phyloP scores from a whole-genome alignment of 2,797 vertebrate genomes.

The Gephyroberyx darwinii region DNA sequence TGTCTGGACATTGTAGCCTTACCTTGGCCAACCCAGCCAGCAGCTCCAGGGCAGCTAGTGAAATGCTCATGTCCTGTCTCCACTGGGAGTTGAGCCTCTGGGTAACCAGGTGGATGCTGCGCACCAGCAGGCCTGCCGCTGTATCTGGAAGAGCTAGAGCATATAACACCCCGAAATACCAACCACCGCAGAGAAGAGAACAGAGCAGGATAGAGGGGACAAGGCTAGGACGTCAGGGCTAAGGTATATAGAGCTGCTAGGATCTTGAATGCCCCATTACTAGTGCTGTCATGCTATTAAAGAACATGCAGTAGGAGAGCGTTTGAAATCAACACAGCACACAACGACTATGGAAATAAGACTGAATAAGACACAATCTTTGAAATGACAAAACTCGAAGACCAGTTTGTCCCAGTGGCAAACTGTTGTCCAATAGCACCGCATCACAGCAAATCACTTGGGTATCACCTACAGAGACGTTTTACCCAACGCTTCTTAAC shows the following conservation, averaged over 20 bases:
- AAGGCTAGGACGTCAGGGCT: constrained; percentile 41
- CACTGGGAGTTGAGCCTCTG: constrained; percentile 95
- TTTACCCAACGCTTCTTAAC: constrained; percentile 80
- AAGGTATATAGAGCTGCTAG: constrained; percentile 16
- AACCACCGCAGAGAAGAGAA: constrained; percentile 87
- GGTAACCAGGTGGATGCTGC: constrained; percentile 96
- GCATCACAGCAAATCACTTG: constrained; percentile 66
- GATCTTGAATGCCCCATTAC: constrained; percentile 19
- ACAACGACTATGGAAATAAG: background rate
- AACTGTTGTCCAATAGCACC: constrained; percentile 37
- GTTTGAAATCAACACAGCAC: constrained; percentile 38
- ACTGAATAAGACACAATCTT: constrained; percentile 1
- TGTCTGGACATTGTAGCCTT: constrained; percentile 43
- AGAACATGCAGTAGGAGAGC: constrained; percentile 54
- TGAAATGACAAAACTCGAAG: background rate
- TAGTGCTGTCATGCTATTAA: constrained; percentile 2
- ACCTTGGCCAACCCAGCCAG: constrained; percentile 96
- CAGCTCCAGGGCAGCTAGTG: constrained; percentile 93
- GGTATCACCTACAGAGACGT: constrained; percentile 75
- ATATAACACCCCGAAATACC: constrained; percentile 86
- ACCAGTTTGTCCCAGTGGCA: background rate
- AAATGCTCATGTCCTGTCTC: constrained; percentile 97
- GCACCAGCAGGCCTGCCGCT: constrained; percentile 93
- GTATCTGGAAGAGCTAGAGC: constrained; percentile 96
- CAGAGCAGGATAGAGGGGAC: constrained; percentile 59